Percentiles rank a stretch among this genome's conserved stretches.
phyloP scores from a whole-genome alignment of 30 jellyfish, hydroid and myxozoan genomes.

The Cassiopea xamachana region DNA sequence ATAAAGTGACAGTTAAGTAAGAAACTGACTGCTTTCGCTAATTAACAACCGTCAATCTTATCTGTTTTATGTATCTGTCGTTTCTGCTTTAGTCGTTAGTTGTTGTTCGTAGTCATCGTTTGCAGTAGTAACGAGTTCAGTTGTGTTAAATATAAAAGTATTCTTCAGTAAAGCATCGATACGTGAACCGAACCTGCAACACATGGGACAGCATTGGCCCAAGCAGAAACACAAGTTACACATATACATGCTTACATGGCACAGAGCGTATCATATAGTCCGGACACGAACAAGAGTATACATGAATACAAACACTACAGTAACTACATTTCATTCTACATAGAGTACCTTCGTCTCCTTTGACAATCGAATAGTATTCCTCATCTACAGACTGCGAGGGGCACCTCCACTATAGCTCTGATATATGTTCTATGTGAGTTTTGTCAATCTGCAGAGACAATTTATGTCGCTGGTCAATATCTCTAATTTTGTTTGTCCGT shows the following conservation, averaged over 20 bases:
- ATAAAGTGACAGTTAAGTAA: no score
- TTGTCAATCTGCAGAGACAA: not conserved
- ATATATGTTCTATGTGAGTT: not conserved
- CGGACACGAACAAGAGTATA: not conserved
- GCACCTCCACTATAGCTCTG: not conserved
- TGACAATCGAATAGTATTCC: not conserved
- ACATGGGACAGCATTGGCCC: no score
- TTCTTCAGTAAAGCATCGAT: no score
- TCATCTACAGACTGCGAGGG: not conserved
- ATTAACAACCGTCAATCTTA: no score
- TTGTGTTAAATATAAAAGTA: no score
- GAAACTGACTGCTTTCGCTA: no score
- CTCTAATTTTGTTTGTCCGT: slow-evolving; percentile 39
- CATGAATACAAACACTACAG: not conserved
- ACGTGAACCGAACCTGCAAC: no score
- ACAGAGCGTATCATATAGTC: not conserved
- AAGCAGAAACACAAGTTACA: no score
- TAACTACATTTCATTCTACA: not conserved
- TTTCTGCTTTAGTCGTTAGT: no score
- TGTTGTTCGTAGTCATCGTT: no score
- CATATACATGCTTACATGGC: not conserved
- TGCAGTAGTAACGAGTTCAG: no score
- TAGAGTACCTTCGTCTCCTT: not conserved
- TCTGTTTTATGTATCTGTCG: no score
- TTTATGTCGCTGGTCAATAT: slow-evolving; percentile 64